phyloP scores from a whole-genome alignment of 2,888 invertebrate species.

The Xestobium rufovillosum region DNA sequence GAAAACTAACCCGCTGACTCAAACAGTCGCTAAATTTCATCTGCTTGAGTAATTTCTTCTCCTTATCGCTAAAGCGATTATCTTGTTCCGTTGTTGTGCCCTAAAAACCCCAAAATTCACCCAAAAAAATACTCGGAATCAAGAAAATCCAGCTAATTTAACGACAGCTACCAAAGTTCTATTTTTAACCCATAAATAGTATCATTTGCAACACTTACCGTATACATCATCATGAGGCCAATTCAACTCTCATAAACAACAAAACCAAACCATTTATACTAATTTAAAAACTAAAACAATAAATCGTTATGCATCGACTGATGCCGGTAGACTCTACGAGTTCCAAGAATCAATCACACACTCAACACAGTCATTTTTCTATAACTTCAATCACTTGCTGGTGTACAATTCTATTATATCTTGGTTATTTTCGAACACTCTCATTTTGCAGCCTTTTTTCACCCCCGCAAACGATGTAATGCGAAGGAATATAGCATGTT shows the following conservation, averaged over 20 bases:
- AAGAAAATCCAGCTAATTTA: too few species aligned
- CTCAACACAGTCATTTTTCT: constrained; percentile 10
- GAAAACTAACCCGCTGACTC: constrained; percentile 69
- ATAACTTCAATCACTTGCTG: constrained; percentile 6
- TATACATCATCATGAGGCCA: constrained; percentile 36
- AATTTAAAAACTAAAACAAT: constrained; percentile 7
- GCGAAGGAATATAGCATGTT: constrained; percentile 17
- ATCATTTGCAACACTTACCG: constrained; percentile 34
- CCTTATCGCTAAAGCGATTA: constrained; percentile 98
- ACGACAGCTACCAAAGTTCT: too few species aligned
- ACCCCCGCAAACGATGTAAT: neutral
- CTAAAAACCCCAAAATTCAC: constrained; percentile 50
- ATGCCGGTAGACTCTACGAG: constrained; percentile 11
- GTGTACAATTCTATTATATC: too few species aligned
- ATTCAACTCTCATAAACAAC: constrained; percentile 6
- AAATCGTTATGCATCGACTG: constrained; percentile 7
- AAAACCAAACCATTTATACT: constrained; percentile 3
- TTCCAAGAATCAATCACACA: constrained; percentile 13
- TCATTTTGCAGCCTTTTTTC: neutral
- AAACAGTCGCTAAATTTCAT: constrained; percentile 97
- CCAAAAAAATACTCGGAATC: too few species aligned
- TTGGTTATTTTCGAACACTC: too few species aligned
- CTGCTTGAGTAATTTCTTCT: constrained; percentile 96
- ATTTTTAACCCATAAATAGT: too few species aligned
- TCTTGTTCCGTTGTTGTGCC: constrained; percentile 99